A percentile compares a stretch with the other conserved stretches of the same genome.
These are phyloP conservation scores for Lepidurus arcticus DNA, from an alignment of 1,140 invertebrate species.

Conservation along the genomic window DNA sequence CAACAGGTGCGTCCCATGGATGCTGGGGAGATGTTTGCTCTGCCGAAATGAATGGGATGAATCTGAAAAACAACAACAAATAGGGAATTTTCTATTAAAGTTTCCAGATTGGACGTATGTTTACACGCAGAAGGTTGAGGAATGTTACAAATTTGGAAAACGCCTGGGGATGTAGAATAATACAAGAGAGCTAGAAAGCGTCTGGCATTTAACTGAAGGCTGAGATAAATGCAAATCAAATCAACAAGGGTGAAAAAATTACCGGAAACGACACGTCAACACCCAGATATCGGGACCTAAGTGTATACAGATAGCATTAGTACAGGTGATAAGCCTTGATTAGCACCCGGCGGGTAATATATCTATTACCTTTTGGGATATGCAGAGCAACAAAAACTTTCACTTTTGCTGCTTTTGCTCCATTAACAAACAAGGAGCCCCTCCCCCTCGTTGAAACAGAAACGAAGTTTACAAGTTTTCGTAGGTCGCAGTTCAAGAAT, in stretches of 20 bases:
- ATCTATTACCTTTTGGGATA: background rate
- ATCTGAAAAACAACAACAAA: background rate
- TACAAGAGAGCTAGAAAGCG: background rate
- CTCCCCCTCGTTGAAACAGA: background rate
- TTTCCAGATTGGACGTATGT: background rate
- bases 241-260: background rate
- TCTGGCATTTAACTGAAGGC: background rate
- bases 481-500: too few relatives aligned
- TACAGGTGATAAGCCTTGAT: slow-evolving; percentile 4
- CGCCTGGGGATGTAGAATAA: background rate
- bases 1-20: slow-evolving; percentile 9
- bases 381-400: slow-evolving; percentile 3
- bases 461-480: background rate
- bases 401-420: background rate
- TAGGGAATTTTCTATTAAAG: background rate
- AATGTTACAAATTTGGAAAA: background rate
- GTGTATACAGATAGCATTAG: slow-evolving; percentile 1
- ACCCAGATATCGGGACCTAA: background rate
- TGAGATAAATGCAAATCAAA: background rate
- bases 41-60: background rate
- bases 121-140: background rate
- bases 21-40: background rate
- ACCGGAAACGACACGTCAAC: background rate
- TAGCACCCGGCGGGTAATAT: background rate
- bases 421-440: slow-evolving; percentile 9